Percentiles rank a stretch among this genome's conserved stretches.
Conservation (phyloP, 2,113 vertebrate species). For the Dipodomys spectabilis region DNA sequence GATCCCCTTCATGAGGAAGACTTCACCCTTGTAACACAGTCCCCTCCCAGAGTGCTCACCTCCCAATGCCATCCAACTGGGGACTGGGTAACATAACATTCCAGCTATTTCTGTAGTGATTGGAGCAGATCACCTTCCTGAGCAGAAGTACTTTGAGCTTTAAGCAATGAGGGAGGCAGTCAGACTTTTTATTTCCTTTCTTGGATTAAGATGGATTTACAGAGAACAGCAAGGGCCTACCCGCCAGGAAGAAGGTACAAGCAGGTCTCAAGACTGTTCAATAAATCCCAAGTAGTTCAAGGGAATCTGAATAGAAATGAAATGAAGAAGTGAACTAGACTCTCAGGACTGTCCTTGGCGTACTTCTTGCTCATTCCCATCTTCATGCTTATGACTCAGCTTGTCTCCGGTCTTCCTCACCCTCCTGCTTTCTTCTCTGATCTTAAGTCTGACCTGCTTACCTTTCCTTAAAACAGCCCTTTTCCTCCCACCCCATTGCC, state of each 20-base stretch:
- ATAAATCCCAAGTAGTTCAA: slow-evolving; percentile 11
- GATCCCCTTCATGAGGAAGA: too few species aligned
- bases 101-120: too few species aligned
- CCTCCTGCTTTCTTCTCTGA: neutral
- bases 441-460: neutral
- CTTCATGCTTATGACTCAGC: neutral
- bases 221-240: neutral
- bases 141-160: neutral
- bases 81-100: neutral
- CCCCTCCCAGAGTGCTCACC: neutral
- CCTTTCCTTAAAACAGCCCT: neutral
- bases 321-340: neutral
- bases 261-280: neutral
- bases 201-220: neutral
- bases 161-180: neutral
- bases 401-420: neutral
- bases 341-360: neutral
- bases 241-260: neutral
- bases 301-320: neutral
- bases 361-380: neutral
- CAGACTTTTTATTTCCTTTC: neutral
- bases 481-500: too few species aligned
- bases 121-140: neutral
- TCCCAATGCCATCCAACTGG: neutral
- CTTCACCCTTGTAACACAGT: neutral